phyloP scores from a whole-genome alignment of 2,888 invertebrate genomes.

The Aleiodes leptofemur region DNA sequence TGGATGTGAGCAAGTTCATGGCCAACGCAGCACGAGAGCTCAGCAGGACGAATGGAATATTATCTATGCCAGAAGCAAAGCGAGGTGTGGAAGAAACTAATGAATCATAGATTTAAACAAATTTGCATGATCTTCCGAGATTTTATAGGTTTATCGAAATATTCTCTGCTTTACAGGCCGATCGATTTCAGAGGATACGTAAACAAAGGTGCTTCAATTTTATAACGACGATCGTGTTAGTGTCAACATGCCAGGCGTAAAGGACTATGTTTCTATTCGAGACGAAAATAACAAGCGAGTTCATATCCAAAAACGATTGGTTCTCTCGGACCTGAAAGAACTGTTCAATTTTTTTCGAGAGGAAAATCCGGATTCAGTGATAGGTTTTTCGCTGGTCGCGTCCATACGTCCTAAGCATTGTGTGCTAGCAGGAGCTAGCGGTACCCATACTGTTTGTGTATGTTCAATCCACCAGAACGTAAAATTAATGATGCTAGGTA shows the following conservation, averaged over 20 bases:
- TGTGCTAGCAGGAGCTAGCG: constrained; percentile 53
- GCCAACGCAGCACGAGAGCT: constrained; percentile 20
- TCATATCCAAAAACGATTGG: too few species aligned
- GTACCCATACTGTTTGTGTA: constrained; percentile 58
- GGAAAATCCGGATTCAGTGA: constrained; percentile 38
- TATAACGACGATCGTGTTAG: constrained; percentile 38
- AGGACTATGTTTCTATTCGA: constrained; percentile 17
- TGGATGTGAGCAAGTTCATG: constrained; percentile 32
- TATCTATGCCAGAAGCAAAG: constrained; percentile 25
- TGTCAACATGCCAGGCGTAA: constrained; percentile 41
- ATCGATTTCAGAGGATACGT: too few species aligned
- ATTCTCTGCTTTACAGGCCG: too few species aligned
- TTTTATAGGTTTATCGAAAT: too few species aligned
- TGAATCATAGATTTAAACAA: not conserved
- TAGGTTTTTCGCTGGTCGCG: constrained; percentile 55
- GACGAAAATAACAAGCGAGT: too few species aligned
- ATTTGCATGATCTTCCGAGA: too few species aligned
- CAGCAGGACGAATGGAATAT: constrained; percentile 36
- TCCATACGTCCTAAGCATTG: constrained; percentile 25
- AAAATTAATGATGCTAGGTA: constrained; percentile 52
- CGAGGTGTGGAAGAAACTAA: not conserved
- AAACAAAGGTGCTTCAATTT: constrained; percentile 24
- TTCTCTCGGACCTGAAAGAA: constrained; percentile 36
- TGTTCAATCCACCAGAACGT: constrained; percentile 56
- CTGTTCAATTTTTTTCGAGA: constrained; percentile 42